A percentile compares a stretch with the other conserved stretches of the same genome.
These are phyloP conservation scores for Hapalemur alaotrensis DNA, from an alignment of 2,797 vertebrate species.

Conservation along the genomic window DNA sequence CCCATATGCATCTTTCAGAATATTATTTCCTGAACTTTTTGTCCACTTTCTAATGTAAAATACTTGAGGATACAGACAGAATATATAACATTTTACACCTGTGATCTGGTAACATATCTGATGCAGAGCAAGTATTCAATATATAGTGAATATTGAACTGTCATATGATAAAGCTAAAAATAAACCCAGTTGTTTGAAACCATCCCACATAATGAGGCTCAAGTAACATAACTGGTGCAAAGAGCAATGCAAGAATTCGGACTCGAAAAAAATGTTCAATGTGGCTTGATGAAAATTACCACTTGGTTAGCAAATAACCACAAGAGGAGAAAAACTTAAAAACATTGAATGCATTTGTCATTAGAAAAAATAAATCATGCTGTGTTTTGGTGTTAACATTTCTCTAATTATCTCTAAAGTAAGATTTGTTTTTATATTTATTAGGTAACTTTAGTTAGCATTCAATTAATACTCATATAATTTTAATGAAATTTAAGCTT, in stretches of 20 bases:
- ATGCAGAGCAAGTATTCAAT: neutral
- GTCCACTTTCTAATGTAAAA: neutral
- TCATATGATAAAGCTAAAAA: neutral
- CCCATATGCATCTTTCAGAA: accelerated
- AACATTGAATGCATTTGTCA: neutral
- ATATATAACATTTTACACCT: neutral
- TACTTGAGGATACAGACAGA: neutral
- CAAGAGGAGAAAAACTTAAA: neutral
- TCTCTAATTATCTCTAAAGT: neutral
- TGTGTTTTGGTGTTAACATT: neutral
- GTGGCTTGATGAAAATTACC: neutral
- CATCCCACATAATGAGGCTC: too few species aligned
- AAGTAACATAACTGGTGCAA: too few species aligned
- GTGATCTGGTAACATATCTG: neutral
- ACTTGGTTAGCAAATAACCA: neutral
- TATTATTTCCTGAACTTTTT: neutral
- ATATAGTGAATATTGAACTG: neutral
- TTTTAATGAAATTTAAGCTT: neutral
- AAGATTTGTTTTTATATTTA: neutral
- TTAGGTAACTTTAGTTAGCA: neutral
- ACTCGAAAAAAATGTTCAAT: neutral
- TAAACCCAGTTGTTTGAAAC: neutral
- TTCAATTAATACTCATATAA: neutral
- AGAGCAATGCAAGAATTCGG: neutral
- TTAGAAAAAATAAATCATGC: neutral